These are phyloP conservation scores for Sebastiscus tertius DNA, from an alignment of 2,797 vertebrate genomes.

Conservation along the genomic window DNA sequence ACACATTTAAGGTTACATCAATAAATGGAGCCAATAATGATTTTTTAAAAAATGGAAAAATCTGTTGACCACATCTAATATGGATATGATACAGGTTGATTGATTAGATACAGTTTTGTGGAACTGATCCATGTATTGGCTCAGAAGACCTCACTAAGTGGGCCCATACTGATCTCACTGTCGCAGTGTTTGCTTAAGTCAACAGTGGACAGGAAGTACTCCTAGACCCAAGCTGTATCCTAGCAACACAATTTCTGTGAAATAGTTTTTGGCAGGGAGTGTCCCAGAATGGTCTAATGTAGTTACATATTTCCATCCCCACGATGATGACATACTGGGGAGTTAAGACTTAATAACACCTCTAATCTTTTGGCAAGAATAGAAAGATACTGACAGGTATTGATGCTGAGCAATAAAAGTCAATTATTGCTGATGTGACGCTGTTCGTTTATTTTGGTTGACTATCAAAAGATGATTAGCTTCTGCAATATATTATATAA, in stretches of 20 bases:
- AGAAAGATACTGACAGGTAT: not conserved
- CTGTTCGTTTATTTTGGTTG: not conserved
- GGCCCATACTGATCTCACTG: not conserved
- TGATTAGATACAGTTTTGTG: not conserved
- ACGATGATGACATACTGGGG: not conserved
- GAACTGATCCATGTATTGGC: not conserved
- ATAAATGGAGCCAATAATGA: not conserved
- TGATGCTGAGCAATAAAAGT: not conserved
- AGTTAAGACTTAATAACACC: not conserved
- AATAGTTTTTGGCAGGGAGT: not conserved
- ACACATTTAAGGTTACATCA: not conserved
- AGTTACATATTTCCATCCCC: not conserved
- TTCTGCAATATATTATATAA: not conserved
- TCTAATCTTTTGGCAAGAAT: not conserved
- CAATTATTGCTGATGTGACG: not conserved
- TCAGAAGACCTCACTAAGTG: not conserved
- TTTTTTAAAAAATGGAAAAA: not conserved
- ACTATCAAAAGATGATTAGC: not conserved
- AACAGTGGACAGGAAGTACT: constrained; percentile 4
- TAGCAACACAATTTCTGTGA: constrained; percentile 8
- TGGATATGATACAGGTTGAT: not conserved
- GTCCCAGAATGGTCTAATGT: not conserved
- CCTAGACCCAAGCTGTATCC: not conserved
- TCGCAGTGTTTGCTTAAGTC: not conserved
- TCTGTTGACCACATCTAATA: not conserved